Percentiles rank a stretch among this genome's conserved stretches.
These are phyloP conservation scores for Enteromius argenteus DNA, from an alignment of 2,797 vertebrate species.

Conservation along the genomic window DNA sequence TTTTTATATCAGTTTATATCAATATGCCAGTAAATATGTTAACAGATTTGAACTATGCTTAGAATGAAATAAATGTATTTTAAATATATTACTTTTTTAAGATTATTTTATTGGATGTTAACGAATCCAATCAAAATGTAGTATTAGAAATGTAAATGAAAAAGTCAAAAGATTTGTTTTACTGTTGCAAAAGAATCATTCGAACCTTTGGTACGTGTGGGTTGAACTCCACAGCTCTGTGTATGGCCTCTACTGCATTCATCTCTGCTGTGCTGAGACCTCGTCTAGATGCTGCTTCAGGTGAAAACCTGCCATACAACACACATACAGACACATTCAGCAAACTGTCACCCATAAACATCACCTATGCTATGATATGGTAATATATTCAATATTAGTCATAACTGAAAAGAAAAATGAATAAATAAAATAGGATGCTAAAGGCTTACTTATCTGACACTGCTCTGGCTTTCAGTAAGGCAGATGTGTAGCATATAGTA, in stretches of 20 bases:
- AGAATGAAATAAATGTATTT: too few relatives aligned
- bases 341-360: not conserved
- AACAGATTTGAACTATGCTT: too few relatives aligned
- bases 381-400: not conserved
- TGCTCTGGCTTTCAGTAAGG: constrained; percentile 95
- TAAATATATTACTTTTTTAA: not conserved
- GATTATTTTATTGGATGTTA: not conserved
- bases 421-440: not conserved
- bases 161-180: not conserved
- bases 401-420: not conserved
- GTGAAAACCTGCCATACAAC: constrained; percentile 87
- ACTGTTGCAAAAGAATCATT: not conserved
- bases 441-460: constrained; percentile 96
- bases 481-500: constrained; percentile 99
- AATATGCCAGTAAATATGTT: too few relatives aligned
- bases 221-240: constrained; percentile 99
- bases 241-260: constrained; percentile 99
- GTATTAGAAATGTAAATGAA: not conserved
- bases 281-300: constrained; percentile 95
- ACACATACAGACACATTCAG: constrained; percentile 34
- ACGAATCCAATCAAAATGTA: not conserved
- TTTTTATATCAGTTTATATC: too few relatives aligned
- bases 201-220: constrained; percentile 99
- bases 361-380: not conserved
- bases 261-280: constrained; percentile 99